Percentiles rank a stretch among this genome's conserved stretches.
Conservation (phyloP, 2,797 vertebrate species). For the Sciaenops ocellatus region DNA sequence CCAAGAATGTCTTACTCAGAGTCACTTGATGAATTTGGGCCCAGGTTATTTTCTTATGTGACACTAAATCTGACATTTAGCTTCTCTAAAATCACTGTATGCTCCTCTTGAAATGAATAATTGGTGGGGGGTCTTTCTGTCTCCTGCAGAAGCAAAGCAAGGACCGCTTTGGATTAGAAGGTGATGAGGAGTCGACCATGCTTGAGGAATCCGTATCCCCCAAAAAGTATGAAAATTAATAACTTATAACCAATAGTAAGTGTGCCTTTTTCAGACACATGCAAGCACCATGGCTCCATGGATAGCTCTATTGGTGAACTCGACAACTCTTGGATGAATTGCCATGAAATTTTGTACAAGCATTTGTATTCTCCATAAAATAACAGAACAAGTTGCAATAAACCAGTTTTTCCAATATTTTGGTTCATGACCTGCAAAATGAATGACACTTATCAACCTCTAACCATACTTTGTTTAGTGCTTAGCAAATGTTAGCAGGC, state of each 20-base stretch:
- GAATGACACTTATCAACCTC: not conserved
- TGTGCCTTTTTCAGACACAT: not conserved
- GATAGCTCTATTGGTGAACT: not conserved
- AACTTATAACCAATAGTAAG: not conserved
- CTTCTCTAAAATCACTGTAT: not conserved
- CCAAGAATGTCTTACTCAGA: not conserved
- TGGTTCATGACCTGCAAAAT: not conserved
- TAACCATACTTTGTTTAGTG: not conserved
- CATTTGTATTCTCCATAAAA: not conserved
- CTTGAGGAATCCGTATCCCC: constrained; percentile 99
- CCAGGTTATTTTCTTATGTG: not conserved
- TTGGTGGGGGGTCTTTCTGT: not conserved
- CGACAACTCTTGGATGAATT: not conserved
- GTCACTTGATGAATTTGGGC: not conserved
- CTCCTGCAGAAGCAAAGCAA: constrained; percentile 96
- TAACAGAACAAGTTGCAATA: not conserved
- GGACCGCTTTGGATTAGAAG: constrained; percentile 97
- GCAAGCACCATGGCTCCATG: not conserved
- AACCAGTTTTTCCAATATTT: not conserved
- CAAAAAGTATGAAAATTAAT: constrained; percentile 90
- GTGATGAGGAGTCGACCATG: constrained; percentile 99
- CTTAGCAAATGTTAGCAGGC: not conserved
- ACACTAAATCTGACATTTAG: not conserved
- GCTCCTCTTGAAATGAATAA: not conserved
- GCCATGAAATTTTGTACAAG: not conserved